Base-by-base conservation (phyloP, 1,140 invertebrate species). In the Anthonomus grandis region DNA sequence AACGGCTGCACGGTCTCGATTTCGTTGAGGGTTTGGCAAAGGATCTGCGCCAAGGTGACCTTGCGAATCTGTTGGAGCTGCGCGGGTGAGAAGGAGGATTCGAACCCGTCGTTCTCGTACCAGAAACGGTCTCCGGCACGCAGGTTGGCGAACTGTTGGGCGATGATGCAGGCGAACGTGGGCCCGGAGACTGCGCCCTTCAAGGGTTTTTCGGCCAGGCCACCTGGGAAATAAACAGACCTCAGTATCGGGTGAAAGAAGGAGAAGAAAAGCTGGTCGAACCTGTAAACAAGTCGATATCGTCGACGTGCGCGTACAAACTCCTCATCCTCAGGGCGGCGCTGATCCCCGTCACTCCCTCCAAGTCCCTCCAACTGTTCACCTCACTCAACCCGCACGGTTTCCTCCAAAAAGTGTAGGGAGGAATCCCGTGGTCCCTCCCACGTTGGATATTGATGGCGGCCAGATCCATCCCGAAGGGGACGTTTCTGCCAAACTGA, bases 101-200 rank as follows among this genome's bases (percentile, higher is more conserved):
- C 82, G 21, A 83, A 79, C 8, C 79, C 80, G 1, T 83, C 81
- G 70, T 92, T 92, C 75, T 93, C 91, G 66, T 91, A 90, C 91
- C 93, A 97, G 73, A 96, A 97, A 57, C 94, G 74, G 76, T 97
- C 94, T 23, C 94, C 95, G 70, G 87, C 87, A 3, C 91, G 82
- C 0, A 94, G 72, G 67, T 92, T 89, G 18, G 84, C 81, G 69
- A 97, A 97, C 69, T 97, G 94, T 64, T 94, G 89, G 0, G 89
- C 94, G 13, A 98, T 90, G 51, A 98, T 93, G 68, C 95, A 98
- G 39, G 92, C 93, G 69, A 98, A 95, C 0, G 94, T 97, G 0
- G 95, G 95, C 0, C 95, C 95, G 0, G 97, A 89, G 0, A 97
- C 69, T 2, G 90, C 94, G 9, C 90, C 91, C 1, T 80, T 74